Percentiles rank a stretch among this genome's conserved stretches.
Evolutionary conservation across 2,797 vertebrate genomes (phyloP).

Genomic region (Carcharodon carcharias): DNA sequence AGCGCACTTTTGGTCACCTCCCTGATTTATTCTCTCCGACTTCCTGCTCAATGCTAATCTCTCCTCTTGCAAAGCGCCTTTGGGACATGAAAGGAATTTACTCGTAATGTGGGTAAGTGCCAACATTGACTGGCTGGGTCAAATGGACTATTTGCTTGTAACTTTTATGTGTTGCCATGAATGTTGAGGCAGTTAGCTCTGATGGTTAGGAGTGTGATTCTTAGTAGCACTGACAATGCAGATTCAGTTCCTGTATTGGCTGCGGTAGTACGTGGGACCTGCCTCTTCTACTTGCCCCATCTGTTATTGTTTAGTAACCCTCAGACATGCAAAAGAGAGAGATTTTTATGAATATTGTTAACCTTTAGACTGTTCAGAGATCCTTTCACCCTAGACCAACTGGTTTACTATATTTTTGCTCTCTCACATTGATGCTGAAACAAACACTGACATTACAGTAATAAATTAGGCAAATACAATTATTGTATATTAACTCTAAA

Average conservation of each 20-base stretch:
- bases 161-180: background rate
- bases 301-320: background rate
- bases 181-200: background rate
- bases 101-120: background rate
- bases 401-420: background rate
- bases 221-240: no score
- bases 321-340: no score
- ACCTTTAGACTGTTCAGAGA: background rate
- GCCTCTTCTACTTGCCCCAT: no score
- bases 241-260: no score
- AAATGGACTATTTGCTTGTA: background rate
- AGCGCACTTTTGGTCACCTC: background rate
- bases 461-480: background rate
- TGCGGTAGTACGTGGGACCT: no score
- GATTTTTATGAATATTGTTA: background rate
- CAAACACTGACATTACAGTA: background rate
- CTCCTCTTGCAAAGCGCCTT: background rate
- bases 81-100: background rate
- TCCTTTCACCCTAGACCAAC: background rate
- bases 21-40: background rate
- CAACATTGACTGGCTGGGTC: background rate
- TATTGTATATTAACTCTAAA: background rate
- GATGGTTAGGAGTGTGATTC: no score
- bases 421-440: background rate
- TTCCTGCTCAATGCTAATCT: background rate